Evolutionary conservation across 2,113 vertebrate genomes (phyloP), one percentile per base, ranked within the genome.

Genomic region (Cephalopholis sonnerati): DNA sequence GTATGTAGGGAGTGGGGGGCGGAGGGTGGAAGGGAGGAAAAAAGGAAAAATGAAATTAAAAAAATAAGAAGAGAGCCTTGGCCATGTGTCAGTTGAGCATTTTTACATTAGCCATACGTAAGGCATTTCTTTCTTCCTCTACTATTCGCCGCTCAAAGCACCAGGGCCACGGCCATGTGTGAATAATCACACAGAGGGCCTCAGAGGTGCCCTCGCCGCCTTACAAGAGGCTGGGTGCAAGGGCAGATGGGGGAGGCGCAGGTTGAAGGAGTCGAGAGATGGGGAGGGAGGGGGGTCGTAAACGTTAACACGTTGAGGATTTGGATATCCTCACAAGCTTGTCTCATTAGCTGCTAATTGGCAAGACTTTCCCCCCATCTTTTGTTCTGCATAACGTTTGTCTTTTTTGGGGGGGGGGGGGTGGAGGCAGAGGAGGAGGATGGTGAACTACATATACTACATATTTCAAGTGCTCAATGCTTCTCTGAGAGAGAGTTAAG

Each of bases 321-420:
- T 97, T 95, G 93, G 83, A 94, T 95, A 93, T 95, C 91, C 89
- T 97, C 96, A 96, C 95, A 95, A 92, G 84, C 84, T 78, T 94
- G 95, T 94, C 94, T 97, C 95, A 97, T 95, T 97, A 97, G 96
- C 92, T 92, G 94, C 93, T 96, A 97, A 96, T 94, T 96, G 96
- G 94, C 93, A 86, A 93, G 95, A 95, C 95, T 95, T 95, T 94
- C 91, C 84, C 84, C 93, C 76, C 84, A 67, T 93, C 93, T 94
- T 95, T 95, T 94, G 91, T 95, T 95, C 92, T 89, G 90, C 93
- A 81, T 91, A 94, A 95, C 93, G 85, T 95, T 93, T 94, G 87
- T 90, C 88, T 92, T 83, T 86, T 84, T 88, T 62, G 1, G 41
- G 57, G 4, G 59, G 61, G 3, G 50, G 17, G 5, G 3, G 57